Conservation (phyloP, 30 jellyfish, hydroid and myxozoan species). For the Hydractinia symbiolongicarpus region DNA sequence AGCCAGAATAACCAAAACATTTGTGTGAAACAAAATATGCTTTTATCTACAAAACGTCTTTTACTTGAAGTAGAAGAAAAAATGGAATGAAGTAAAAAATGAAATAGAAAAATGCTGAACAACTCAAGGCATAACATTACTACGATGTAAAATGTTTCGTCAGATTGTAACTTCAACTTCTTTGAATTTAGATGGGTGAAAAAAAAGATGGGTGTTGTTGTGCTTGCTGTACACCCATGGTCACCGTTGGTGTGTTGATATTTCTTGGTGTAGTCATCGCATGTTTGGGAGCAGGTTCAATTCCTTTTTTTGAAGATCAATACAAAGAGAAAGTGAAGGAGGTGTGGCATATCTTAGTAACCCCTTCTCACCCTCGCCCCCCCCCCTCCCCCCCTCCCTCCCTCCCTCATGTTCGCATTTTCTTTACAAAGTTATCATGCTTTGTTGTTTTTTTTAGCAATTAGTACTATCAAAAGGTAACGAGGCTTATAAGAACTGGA, state of each 20-base stretch:
- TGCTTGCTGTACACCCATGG: constrained; percentile 46
- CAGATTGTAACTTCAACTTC: background rate
- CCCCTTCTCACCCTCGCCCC: background rate
- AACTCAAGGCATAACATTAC: no score
- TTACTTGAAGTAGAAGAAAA: no score
- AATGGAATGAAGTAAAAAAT: no score
- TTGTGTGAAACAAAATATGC: no score
- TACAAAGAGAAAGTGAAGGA: constrained; percentile 24
- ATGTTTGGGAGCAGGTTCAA: constrained; percentile 48
- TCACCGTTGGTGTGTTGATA: constrained; percentile 23
- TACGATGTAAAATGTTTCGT: no score
- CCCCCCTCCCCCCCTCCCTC: background rate
- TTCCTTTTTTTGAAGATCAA: constrained; percentile 43
- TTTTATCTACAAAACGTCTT: no score
- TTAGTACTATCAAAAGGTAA: constrained; percentile 54
- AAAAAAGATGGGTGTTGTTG: constrained; percentile 11
- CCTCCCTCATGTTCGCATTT: background rate
- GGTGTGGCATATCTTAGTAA: constrained; percentile 15
- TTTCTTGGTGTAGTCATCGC: constrained; percentile 39
- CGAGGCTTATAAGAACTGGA: constrained; percentile 68
- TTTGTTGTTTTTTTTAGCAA: constrained; percentile 39
- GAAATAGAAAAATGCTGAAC: no score
- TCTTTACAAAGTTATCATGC: background rate
- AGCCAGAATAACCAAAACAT: no score
- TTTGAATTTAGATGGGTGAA: constrained; percentile 1